phyloP scores from a whole-genome alignment of 92 coral and sea anemone genomes.

The Galaxea fascicularis region DNA sequence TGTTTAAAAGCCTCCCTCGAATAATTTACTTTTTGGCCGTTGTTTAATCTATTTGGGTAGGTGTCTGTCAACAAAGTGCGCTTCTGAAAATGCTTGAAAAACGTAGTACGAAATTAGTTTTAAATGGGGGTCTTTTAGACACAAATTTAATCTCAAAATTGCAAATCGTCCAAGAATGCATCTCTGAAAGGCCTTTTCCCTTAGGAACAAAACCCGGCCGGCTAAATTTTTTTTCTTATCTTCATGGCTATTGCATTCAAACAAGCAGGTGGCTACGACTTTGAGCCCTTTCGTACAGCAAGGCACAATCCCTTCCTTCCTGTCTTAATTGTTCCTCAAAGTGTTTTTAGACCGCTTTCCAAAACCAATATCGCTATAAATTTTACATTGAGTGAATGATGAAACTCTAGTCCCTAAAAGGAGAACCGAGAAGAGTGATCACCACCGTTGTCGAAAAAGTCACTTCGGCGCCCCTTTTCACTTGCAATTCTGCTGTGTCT shows the following conservation, averaged over 20 bases:
- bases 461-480: not conserved
- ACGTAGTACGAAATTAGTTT: conserved; percentile 16
- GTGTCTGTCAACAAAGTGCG: conserved; percentile 47
- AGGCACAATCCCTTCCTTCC: conserved; percentile 48
- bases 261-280: conserved; percentile 31
- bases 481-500: not conserved
- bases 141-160: not conserved
- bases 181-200: not conserved
- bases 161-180: not conserved
- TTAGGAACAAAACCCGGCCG: not conserved
- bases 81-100: conserved; percentile 34
- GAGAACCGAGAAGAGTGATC: conserved; percentile 4
- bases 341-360: conserved; percentile 17
- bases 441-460: not conserved
- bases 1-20: not conserved
- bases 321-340: conserved; percentile 28
- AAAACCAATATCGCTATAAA: conserved; percentile 25
- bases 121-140: conserved; percentile 8
- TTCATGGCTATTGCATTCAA: conserved; percentile 2
- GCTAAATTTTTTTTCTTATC: not conserved
- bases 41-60: conserved; percentile 47
- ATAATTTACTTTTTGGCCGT: conserved; percentile 20
- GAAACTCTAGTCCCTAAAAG: not conserved
- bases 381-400: not conserved
- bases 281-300: not conserved